Evolutionary conservation across 2,888 invertebrate species (phyloP).

Genomic region (Watsonalla cultraria): DNA sequence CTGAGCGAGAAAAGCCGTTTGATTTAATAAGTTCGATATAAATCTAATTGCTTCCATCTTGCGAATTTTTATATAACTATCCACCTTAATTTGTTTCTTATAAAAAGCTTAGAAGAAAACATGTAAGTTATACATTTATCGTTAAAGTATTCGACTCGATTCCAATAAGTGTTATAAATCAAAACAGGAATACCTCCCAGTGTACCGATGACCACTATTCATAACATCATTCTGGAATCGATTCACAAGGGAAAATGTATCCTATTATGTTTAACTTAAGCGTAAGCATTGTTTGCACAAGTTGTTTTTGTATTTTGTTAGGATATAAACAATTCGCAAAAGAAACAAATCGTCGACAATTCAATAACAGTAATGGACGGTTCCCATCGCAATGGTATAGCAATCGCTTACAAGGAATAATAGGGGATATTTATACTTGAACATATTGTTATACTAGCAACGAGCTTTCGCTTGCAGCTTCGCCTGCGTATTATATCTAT

Average conservation of each 20-base stretch:
- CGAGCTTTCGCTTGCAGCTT: too few species aligned
- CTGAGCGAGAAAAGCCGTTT: too few species aligned
- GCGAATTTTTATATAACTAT: too few species aligned
- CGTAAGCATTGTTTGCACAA: not conserved
- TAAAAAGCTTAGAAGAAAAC: not conserved
- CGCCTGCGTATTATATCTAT: too few species aligned
- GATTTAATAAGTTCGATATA: too few species aligned
- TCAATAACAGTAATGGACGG: slow-evolving; percentile 51
- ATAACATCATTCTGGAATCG: slow-evolving; percentile 11
- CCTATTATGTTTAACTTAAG: not conserved
- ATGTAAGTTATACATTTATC: not conserved
- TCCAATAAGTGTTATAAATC: slow-evolving; percentile 33
- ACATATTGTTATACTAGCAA: too few species aligned
- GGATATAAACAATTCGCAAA: slow-evolving; percentile 50
- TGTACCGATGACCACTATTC: slow-evolving; percentile 10
- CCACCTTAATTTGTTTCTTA: too few species aligned
- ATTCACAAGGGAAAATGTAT: slow-evolving; percentile 5
- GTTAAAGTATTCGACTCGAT: slow-evolving; percentile 28
- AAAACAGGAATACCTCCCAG: slow-evolving; percentile 31
- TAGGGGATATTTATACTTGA: not conserved
- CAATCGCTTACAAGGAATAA: not conserved
- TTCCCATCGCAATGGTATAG: not conserved
- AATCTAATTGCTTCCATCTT: too few species aligned
- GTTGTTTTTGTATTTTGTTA: slow-evolving; percentile 9
- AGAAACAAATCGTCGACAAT: slow-evolving; percentile 50